Conservation (phyloP, 37 sponge, comb jelly and placozoan species). For the Mnemiopsis leidyi region DNA sequence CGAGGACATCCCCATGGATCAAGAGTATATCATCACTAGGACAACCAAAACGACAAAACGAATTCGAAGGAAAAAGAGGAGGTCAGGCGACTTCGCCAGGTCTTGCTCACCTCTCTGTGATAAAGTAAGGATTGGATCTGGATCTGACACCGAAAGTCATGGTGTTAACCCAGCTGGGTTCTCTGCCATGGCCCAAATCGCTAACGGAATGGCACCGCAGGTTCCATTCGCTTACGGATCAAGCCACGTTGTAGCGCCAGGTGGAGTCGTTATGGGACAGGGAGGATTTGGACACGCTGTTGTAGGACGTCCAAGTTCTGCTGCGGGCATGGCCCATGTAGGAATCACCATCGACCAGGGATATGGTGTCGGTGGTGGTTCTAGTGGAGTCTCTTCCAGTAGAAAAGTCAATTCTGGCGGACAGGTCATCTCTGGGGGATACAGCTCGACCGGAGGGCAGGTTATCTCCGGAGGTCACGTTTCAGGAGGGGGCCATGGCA, state of each 20-base stretch:
- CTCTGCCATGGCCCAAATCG: constrained; percentile 28
- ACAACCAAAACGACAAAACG: constrained; percentile 7
- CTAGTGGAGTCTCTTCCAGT: too few relatives aligned
- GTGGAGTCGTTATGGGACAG: constrained; percentile 24
- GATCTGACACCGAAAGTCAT: not conserved
- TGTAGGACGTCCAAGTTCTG: not conserved
- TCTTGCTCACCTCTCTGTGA: constrained; percentile 13
- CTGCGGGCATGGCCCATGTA: not conserved
- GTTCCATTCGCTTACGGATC: not conserved
- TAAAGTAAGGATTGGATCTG: not conserved
- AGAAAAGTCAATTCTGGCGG: too few relatives aligned
- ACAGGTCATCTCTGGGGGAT: not conserved
- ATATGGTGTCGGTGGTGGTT: not conserved
- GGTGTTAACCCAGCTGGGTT: not conserved
- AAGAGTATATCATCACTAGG: constrained; percentile 14
- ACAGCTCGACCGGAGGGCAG: not conserved
- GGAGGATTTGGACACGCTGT: constrained; percentile 4
- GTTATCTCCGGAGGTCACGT: not conserved
- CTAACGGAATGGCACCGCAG: not conserved
- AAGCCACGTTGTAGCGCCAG: not conserved
- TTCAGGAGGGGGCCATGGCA: not conserved
- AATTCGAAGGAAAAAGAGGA: not conserved
- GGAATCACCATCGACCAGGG: not conserved
- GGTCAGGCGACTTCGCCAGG: not conserved
- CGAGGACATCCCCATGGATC: constrained; percentile 17